Percentiles rank a stretch among this genome's conserved stretches.
phyloP scores from a whole-genome alignment of 2,113 vertebrate genomes.

The Ammodytes marinus region DNA sequence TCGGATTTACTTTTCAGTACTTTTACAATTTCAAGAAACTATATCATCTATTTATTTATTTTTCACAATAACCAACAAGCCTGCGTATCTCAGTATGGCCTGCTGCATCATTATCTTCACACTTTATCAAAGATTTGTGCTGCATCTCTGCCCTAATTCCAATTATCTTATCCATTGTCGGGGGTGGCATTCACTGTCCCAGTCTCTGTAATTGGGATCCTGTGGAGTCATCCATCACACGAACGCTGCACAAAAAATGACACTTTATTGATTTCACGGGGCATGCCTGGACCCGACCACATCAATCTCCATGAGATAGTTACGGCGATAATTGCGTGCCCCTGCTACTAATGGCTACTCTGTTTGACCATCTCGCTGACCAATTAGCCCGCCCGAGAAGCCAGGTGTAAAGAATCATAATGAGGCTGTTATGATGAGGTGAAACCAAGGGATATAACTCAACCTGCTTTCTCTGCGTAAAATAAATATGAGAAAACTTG shows the following conservation, averaged over 20 bases:
- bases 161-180: conserved; percentile 70
- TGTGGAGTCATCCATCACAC: conserved; percentile 79
- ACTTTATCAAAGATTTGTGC: conserved; percentile 63
- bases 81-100: conserved; percentile 2
- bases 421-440: conserved; percentile 34
- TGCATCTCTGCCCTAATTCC: conserved; percentile 64
- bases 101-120: conserved; percentile 37
- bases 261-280: conserved; percentile 80
- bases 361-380: conserved; percentile 67
- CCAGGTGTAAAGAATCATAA: conserved; percentile 62
- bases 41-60: background rate
- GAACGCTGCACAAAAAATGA: conserved; percentile 72
- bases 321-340: conserved; percentile 66
- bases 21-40: background rate
- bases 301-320: conserved; percentile 79
- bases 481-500: conserved; percentile 34
- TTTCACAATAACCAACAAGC: background rate
- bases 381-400: conserved; percentile 62
- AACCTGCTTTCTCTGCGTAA: conserved; percentile 29
- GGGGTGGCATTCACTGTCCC: conserved; percentile 69
- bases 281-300: conserved; percentile 62
- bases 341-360: conserved; percentile 69
- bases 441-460: conserved; percentile 8
- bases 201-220: conserved; percentile 75
- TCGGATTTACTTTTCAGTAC: background rate